Evolutionary conservation across 2,888 invertebrate species (phyloP).

Genomic region (Drosophila ochracea): DNA sequence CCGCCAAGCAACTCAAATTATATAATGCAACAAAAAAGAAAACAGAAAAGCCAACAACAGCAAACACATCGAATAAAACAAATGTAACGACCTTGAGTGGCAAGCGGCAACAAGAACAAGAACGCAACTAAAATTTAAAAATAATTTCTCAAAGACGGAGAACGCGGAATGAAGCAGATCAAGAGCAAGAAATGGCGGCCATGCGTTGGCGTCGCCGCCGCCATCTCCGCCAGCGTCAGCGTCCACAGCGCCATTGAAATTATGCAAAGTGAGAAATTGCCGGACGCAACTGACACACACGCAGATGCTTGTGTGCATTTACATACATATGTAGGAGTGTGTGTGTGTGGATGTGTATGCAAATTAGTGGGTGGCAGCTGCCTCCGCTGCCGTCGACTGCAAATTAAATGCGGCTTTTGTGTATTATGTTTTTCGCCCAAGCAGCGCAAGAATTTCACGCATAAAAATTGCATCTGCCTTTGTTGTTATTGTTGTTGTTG

Average conservation of each 20-base stretch:
- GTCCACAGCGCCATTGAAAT: conserved; percentile 61
- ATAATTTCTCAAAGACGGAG: conserved; percentile 72
- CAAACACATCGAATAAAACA: conserved; percentile 66
- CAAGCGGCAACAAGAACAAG: conserved; percentile 39
- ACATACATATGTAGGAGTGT: conserved; percentile 1
- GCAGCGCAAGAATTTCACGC: conserved; percentile 42
- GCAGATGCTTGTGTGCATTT: conserved; percentile 3
- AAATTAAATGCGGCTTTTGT: conserved; percentile 25
- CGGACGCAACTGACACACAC: conserved; percentile 29
- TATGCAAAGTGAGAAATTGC: conserved; percentile 69
- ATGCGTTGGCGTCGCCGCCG: conserved; percentile 42
- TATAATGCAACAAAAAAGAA: conserved; percentile 61
- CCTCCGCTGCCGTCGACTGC: conserved; percentile 1
- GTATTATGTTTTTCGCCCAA: conserved; percentile 8
- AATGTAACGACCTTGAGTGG: conserved; percentile 74
- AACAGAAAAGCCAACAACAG: conserved; percentile 24
- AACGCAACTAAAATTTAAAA: conserved; percentile 71
- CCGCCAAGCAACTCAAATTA: conserved; percentile 70
- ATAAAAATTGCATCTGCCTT: conserved; percentile 29
- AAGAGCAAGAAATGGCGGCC: conserved; percentile 69
- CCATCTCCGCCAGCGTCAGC: conserved; percentile 20
- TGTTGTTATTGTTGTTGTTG: conserved; percentile 6
- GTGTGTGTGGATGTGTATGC: conserved; percentile 36
- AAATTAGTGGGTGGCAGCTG: conserved; percentile 25
- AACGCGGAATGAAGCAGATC: conserved; percentile 57